These are phyloP conservation scores for Myotis davidii DNA, from an alignment of 2,113 vertebrate species.

Conservation along the genomic window DNA sequence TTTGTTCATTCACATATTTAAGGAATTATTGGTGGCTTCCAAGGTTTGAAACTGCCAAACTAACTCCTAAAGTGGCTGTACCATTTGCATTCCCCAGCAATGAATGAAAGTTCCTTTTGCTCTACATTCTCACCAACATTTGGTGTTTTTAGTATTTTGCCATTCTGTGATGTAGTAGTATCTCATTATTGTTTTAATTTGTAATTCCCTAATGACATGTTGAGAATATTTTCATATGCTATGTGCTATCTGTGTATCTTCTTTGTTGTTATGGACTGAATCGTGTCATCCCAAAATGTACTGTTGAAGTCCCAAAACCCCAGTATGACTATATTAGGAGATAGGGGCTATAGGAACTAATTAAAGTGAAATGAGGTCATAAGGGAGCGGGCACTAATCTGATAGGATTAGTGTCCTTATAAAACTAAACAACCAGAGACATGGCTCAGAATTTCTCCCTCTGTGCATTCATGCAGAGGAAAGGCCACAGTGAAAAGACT, in stretches of 20 bases:
- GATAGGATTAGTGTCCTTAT: neutral
- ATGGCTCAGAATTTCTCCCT: neutral
- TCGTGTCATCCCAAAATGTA: neutral
- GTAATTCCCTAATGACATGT: neutral
- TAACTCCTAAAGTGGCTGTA: neutral
- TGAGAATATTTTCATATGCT: neutral
- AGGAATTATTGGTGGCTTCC: neutral
- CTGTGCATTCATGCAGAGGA: neutral
- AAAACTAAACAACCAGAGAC: neutral
- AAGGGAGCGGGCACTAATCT: neutral
- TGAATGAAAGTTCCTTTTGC: neutral
- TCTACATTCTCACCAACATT: neutral
- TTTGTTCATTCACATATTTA: neutral
- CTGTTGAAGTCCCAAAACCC: neutral
- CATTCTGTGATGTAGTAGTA: neutral
- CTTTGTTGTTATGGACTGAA: neutral
- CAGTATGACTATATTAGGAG: neutral
- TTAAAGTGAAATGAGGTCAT: neutral
- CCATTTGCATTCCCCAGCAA: neutral
- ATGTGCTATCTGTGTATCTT: neutral
- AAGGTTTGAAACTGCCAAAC: neutral
- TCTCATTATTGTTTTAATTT: neutral
- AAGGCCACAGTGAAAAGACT: neutral
- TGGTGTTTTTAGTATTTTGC: neutral
- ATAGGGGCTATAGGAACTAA: neutral